Conservation (phyloP, 2,113 vertebrate species). For the Emydura subglobosa region DNA sequence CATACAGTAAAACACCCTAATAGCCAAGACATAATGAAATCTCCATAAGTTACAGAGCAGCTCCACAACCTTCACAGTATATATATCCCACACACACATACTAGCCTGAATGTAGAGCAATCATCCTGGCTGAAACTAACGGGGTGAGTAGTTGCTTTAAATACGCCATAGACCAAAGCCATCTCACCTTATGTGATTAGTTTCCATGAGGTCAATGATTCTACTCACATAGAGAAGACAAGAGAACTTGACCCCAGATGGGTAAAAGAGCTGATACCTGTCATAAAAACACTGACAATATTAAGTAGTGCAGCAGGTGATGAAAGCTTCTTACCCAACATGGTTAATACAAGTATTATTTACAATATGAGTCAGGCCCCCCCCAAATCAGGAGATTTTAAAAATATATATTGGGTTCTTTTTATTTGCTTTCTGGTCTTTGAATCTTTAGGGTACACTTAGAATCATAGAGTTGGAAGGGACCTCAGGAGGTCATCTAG, state of each 20-base stretch:
- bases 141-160: not conserved
- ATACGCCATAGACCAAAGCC: not conserved
- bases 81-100: not conserved
- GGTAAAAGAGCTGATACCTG: not conserved
- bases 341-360: not conserved
- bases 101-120: not conserved
- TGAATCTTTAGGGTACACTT: not conserved
- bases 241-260: not conserved
- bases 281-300: not conserved
- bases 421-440: not conserved
- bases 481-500: too few relatives aligned
- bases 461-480: too few relatives aligned
- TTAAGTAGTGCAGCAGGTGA: not conserved
- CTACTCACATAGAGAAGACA: not conserved
- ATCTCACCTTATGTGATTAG: fast-evolving
- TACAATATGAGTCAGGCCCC: not conserved
- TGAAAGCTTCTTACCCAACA: not conserved
- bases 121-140: not conserved
- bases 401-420: not conserved
- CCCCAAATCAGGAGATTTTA: not conserved
- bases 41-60: not conserved
- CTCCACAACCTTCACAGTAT: not conserved
- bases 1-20: not conserved
- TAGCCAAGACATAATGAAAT: not conserved
- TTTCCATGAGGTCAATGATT: not conserved